phyloP scores from a whole-genome alignment of 2,113 vertebrate species.

The Cochlearius cochlearius region DNA sequence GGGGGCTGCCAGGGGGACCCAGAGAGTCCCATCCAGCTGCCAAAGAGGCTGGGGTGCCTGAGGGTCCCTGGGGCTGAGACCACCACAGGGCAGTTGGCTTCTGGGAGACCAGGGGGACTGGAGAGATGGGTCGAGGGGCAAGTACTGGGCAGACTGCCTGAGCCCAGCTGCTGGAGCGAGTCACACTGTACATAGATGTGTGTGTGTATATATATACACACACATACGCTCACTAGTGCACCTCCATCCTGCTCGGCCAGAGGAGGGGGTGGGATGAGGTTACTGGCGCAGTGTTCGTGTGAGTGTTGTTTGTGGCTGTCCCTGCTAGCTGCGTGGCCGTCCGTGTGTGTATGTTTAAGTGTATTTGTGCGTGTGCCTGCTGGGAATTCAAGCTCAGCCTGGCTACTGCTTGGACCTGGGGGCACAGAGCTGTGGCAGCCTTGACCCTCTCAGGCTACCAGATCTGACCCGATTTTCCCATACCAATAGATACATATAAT shows the following conservation, averaged over 20 bases:
- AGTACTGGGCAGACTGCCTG: neutral
- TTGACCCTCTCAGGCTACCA: neutral
- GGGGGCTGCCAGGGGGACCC: accelerated
- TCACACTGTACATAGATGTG: accelerated
- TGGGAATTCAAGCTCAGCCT: neutral
- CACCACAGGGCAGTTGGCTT: neutral
- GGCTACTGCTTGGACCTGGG: neutral
- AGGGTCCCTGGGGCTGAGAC: accelerated
- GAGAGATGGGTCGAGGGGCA: neutral
- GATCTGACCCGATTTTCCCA: neutral
- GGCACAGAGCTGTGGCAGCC: neutral
- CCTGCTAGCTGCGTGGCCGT: neutral
- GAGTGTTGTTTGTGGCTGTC: neutral
- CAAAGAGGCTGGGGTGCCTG: neutral
- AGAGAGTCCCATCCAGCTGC: neutral
- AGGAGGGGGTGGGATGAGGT: neutral
- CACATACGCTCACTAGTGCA: accelerated
- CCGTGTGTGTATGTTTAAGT: neutral
- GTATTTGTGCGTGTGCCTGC: neutral
- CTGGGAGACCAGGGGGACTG: neutral
- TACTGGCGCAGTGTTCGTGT: accelerated
- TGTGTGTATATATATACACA: accelerated
- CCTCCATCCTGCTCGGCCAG: neutral
- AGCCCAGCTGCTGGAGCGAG: neutral
- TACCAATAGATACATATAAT: neutral